Base-by-base conservation (phyloP, 2,888 invertebrate species). In the Drosophila kokeensis region DNA sequence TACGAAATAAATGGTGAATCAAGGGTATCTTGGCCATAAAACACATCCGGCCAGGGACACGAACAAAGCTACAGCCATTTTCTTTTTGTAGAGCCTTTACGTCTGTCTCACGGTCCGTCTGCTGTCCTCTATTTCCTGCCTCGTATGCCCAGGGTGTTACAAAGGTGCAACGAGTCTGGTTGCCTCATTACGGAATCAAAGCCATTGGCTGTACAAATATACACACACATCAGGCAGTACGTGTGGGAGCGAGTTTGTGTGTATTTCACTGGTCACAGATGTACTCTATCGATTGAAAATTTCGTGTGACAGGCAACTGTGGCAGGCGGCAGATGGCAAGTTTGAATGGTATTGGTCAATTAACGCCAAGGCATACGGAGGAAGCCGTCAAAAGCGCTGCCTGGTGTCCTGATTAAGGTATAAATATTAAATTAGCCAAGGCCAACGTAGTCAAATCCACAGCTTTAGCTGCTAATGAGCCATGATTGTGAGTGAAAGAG, bases 121-220 rank as follows among this genome's bases (percentile, higher is more conserved):
- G 48, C 29, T 54, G 29, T 58, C 27, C 29, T 45, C 48, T 29
- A 40, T 53, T 38, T 70, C 63, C 50, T 59, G 38, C 30, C 68
- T 40, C 38, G 54, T 58, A 66, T 72, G 45, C 73, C 66, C 61
- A 59, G 40, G 65, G 65, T 59, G 48, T 53, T 78, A 57, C 78
- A 81, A 88, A 85, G 85, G 90, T 85, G 90, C 80, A 85, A 76
- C 73, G 68, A 69, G 69, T 40, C 73, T 48, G 81, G 69, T 58
- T 78, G 83, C 71, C 89, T 90, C 89, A 85, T 85, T 85, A 85
- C 85, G 64, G 68, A 85, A 90, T 90, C 90, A 85, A 88, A 85
- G 89, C 89, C 89, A 57, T 73, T 59, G 70, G 76, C 73, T 83
- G 67, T 63, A 63, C 82, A 74, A 75, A 77, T 73, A 74, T 70